Conservation (phyloP, 2,797 vertebrate species). For the Gymnopithys bicolor region DNA sequence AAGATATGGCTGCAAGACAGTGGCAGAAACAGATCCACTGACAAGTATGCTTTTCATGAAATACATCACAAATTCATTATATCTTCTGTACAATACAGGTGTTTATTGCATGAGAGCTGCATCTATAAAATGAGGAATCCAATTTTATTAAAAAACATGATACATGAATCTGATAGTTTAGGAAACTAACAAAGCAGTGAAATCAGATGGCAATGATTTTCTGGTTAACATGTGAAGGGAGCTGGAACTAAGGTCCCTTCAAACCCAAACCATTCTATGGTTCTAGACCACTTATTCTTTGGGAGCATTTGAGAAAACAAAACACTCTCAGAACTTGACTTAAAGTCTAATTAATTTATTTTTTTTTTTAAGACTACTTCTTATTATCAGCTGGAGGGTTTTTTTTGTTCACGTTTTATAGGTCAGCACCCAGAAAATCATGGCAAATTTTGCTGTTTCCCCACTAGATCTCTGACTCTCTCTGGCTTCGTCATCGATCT, state of each 20-base stretch:
- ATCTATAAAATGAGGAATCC: background rate
- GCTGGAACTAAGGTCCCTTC: background rate
- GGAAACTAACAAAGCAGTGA: slow-evolving; percentile 57
- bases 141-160: slow-evolving; percentile 57
- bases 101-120: slow-evolving; percentile 24
- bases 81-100: slow-evolving; percentile 11
- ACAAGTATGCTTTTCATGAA: slow-evolving; percentile 30
- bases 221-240: background rate
- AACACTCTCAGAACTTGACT: background rate
- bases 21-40: background rate
- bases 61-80: background rate
- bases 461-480: background rate
- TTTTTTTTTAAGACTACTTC: background rate
- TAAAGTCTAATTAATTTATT: background rate
- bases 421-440: background rate
- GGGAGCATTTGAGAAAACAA: background rate
- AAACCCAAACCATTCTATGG: background rate
- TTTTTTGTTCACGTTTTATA: background rate
- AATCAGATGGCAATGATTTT: slow-evolving; percentile 31
- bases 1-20: slow-evolving; percentile 8
- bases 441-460: background rate
- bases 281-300: background rate
- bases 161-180: slow-evolving; percentile 12
- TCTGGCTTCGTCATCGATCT: background rate
- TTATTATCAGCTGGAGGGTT: background rate